Evolutionary conservation across 2,797 vertebrate genomes (phyloP).

Genomic region (Clarias laeviceps): DNA sequence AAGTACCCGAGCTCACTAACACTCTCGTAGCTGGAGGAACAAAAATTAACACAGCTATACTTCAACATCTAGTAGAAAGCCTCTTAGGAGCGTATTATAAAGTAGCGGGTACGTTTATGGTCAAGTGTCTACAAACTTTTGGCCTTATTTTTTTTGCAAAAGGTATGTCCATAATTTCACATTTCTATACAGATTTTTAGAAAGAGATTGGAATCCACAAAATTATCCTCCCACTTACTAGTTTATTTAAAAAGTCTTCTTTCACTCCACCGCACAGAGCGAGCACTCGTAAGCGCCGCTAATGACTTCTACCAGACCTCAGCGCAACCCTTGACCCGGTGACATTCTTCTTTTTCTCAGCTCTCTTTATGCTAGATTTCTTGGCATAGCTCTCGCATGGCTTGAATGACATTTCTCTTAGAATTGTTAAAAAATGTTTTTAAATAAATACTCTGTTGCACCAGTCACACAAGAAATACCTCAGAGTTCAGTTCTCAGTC

Average conservation of each 20-base stretch:
- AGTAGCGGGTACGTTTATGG: neutral
- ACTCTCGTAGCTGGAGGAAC: too few relatives aligned
- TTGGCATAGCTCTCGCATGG: neutral
- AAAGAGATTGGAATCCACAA: neutral
- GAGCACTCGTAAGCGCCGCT: neutral
- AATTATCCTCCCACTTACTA: neutral
- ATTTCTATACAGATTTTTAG: neutral
- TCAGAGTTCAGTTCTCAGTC: neutral
- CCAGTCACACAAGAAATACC: neutral
- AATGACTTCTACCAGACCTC: constrained; percentile 11
- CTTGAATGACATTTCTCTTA: neutral
- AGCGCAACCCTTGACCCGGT: too few relatives aligned
- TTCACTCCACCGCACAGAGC: neutral
- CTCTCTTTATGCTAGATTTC: neutral
- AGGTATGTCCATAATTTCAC: neutral
- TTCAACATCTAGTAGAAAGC: too few relatives aligned
- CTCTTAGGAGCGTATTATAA: too few relatives aligned
- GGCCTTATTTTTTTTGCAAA: neutral
- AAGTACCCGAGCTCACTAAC: too few relatives aligned
- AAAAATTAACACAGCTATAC: too few relatives aligned
- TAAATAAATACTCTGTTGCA: neutral
- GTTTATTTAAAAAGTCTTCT: neutral
- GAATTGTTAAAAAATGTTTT: neutral
- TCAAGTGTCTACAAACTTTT: neutral
- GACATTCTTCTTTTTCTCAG: neutral